Conservation (phyloP, 2,888 invertebrate genomes). For the Saturnia pavonia region DNA sequence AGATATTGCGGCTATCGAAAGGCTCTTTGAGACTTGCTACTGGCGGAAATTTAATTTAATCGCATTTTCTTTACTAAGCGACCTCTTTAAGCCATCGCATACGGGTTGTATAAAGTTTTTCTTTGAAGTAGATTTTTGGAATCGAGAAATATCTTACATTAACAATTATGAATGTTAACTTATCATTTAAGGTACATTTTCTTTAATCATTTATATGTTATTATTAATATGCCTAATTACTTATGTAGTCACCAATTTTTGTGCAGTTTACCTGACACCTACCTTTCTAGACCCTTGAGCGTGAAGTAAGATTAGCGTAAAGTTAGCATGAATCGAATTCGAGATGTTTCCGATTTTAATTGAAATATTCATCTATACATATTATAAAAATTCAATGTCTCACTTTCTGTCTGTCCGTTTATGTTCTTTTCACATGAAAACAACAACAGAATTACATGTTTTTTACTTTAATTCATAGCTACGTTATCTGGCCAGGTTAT, state of each 20-base stretch:
- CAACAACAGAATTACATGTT: no score
- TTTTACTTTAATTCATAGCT: no score
- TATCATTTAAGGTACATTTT: no score
- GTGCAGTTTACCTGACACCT: neutral
- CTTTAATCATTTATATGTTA: no score
- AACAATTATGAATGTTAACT: neutral
- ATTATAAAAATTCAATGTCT: no score
- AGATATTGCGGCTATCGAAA: conserved; percentile 73
- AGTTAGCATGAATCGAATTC: no score
- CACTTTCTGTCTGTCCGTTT: no score
- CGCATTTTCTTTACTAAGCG: conserved; percentile 70
- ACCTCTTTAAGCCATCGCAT: conserved; percentile 54
- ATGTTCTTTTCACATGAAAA: no score
- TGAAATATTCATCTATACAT: no score
- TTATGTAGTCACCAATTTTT: neutral
- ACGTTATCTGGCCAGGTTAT: no score
- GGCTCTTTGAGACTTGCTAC: conserved; percentile 73
- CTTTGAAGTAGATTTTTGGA: conserved; percentile 37
- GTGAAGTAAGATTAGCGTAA: neutral
- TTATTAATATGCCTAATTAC: neutral
- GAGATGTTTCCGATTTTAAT: no score
- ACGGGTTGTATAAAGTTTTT: conserved; percentile 50
- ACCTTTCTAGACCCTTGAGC: neutral
- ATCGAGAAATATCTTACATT: neutral
- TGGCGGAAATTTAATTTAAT: conserved; percentile 77